Percentiles rank a stretch among this genome's conserved stretches.
Conservation (phyloP, 2,888 invertebrate species). For the Agrochola lychnidis region DNA sequence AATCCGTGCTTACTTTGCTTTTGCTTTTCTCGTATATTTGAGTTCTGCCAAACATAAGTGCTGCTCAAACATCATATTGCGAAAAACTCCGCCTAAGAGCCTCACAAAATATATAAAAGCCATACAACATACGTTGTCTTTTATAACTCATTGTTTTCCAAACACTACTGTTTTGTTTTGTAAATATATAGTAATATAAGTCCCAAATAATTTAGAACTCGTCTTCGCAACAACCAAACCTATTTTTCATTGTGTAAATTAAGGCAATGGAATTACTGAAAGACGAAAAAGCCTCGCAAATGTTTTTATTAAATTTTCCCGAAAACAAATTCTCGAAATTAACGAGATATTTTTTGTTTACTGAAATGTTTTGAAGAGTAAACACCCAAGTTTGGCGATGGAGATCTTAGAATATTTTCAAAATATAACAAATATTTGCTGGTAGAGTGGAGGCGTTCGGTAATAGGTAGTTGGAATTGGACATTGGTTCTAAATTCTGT, state of each 20-base stretch:
- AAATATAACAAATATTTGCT: slow-evolving; percentile 34
- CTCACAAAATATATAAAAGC: slow-evolving; percentile 6
- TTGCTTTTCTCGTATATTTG: slow-evolving; percentile 2
- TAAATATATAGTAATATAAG: background rate
- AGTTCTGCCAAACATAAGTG: slow-evolving; percentile 25
- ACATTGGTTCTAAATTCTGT: slow-evolving; percentile 15
- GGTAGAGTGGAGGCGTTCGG: background rate
- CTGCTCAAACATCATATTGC: slow-evolving; percentile 27
- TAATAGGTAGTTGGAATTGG: slow-evolving; percentile 14
- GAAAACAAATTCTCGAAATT: slow-evolving; percentile 40
- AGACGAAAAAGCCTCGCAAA: slow-evolving; percentile 53
- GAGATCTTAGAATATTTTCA: slow-evolving; percentile 30
- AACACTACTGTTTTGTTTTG: background rate
- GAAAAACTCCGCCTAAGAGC: slow-evolving; percentile 2
- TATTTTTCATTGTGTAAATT: slow-evolving; percentile 60
- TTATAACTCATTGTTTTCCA: slow-evolving; percentile 10
- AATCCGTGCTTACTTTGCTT: background rate
- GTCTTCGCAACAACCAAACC: slow-evolving; percentile 21
- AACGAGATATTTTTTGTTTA: slow-evolving; percentile 49
- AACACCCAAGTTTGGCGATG: slow-evolving; percentile 32
- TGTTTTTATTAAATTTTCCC: slow-evolving; percentile 62
- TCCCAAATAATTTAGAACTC: slow-evolving; percentile 13
- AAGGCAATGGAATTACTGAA: slow-evolving; percentile 63
- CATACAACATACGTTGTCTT: background rate
- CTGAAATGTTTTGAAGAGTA: slow-evolving; percentile 45